Evolutionary conservation across 2,888 invertebrate genomes (phyloP).

Genomic region (Dicyrtomina minuta): DNA sequence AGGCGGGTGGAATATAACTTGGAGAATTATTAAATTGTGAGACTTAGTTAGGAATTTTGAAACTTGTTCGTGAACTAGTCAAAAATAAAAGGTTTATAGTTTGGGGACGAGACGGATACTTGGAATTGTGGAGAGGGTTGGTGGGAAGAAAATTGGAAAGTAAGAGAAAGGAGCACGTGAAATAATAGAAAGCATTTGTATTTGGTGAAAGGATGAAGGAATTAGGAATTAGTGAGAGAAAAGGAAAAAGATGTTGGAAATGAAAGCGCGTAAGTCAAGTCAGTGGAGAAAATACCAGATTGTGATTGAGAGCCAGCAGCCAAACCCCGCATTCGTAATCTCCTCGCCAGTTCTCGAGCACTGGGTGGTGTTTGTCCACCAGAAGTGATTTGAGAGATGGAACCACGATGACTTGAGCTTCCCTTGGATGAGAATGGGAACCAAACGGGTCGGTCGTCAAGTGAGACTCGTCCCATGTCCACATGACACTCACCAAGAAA

Average conservation of each 20-base stretch:
- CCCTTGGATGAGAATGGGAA: constrained; percentile 61
- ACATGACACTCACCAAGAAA: constrained; percentile 56
- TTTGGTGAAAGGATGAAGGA: too few species aligned
- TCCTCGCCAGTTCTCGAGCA: constrained; percentile 52
- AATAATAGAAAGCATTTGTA: too few species aligned
- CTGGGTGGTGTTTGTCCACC: constrained; percentile 51
- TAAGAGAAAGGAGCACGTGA: neutral
- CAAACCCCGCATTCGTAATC: constrained; percentile 51
- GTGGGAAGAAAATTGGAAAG: neutral
- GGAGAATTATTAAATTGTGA: too few species aligned
- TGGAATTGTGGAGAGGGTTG: too few species aligned
- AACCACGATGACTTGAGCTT: constrained; percentile 53
- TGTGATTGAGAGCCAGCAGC: constrained; percentile 52
- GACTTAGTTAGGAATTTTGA: too few species aligned
- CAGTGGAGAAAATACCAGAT: constrained; percentile 53
- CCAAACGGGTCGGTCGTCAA: constrained; percentile 87
- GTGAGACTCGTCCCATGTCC: constrained; percentile 78
- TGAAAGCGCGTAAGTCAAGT: too few species aligned
- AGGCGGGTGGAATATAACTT: too few species aligned
- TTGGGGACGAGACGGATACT: too few species aligned
- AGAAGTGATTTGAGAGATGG: constrained; percentile 51
- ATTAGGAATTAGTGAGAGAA: too few species aligned
- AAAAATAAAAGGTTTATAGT: too few species aligned
- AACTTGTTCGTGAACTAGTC: too few species aligned
- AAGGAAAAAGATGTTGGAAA: too few species aligned